A percentile compares a stretch with the other conserved stretches of the same genome.
Evolutionary conservation across 2,888 invertebrate species (phyloP).

Genomic region (Drosophila paracracens): DNA sequence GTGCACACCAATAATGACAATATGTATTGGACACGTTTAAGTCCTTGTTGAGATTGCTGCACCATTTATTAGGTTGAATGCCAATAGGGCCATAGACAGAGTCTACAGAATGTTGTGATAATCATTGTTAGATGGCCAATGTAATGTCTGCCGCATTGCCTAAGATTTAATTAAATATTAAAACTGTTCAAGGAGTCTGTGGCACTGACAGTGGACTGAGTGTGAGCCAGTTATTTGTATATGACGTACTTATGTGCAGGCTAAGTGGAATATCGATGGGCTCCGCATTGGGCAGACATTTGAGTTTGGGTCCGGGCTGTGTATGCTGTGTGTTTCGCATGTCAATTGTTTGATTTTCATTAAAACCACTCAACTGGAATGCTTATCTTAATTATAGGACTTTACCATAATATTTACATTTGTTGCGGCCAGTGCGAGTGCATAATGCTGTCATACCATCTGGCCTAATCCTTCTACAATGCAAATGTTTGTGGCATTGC

Average conservation of each 20-base stretch:
- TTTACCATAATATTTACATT: slow-evolving; percentile 72
- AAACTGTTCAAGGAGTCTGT: slow-evolving; percentile 11
- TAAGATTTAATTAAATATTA: slow-evolving; percentile 57
- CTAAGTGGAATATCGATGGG: slow-evolving; percentile 18
- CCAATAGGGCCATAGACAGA: neutral
- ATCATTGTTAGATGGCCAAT: slow-evolving; percentile 29
- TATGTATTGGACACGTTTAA: neutral
- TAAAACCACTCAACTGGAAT: slow-evolving; percentile 65
- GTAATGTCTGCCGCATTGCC: slow-evolving; percentile 12
- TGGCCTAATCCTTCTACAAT: slow-evolving; percentile 38
- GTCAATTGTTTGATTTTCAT: slow-evolving; percentile 72
- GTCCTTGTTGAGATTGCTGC: neutral
- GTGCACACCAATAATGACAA: too few species aligned
- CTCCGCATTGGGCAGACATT: slow-evolving; percentile 2
- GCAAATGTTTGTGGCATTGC: slow-evolving; percentile 54
- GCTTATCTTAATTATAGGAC: slow-evolving; percentile 79
- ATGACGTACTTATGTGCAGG: neutral
- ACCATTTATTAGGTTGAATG: neutral
- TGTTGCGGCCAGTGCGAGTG: slow-evolving; percentile 49
- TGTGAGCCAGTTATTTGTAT: neutral
- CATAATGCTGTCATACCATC: slow-evolving; percentile 39
- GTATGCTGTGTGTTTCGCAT: slow-evolving; percentile 13
- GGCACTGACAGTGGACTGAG: neutral
- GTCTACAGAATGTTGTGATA: slow-evolving; percentile 4
- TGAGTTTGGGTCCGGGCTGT: slow-evolving; percentile 10